Conservation (phyloP, 2,888 invertebrate genomes). For the Falcaria lacertinaria region DNA sequence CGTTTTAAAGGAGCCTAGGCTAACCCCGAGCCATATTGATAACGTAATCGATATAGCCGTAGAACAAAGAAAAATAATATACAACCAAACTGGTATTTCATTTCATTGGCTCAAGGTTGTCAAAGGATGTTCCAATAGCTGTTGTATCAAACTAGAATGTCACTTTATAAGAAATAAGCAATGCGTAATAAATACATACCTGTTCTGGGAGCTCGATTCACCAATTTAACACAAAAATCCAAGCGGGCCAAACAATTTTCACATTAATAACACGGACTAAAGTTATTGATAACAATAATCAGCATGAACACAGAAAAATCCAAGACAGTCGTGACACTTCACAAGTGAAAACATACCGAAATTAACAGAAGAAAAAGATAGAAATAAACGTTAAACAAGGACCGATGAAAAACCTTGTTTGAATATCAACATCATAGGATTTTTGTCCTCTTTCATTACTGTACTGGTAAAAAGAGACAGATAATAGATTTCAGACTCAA, state of each 20-base stretch:
- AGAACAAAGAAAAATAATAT: slow-evolving; percentile 57
- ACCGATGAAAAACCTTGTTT: slow-evolving; percentile 9
- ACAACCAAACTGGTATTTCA: slow-evolving; percentile 36
- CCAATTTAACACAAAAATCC: slow-evolving; percentile 42
- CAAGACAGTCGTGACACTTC: slow-evolving; percentile 41
- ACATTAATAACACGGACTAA: slow-evolving; percentile 45
- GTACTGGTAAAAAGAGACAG: slow-evolving; percentile 12
- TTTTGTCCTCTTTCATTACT: slow-evolving; percentile 10
- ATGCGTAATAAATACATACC: slow-evolving; percentile 67
- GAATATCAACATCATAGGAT: background rate
- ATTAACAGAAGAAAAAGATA: slow-evolving; percentile 16
- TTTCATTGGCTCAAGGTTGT: slow-evolving; percentile 65
- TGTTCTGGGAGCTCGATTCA: slow-evolving; percentile 28
- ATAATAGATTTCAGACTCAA: no score
- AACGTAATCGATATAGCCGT: background rate
- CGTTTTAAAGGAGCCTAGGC: background rate
- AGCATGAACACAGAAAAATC: slow-evolving; percentile 51
- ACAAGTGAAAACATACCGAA: slow-evolving; percentile 59
- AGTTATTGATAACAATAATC: slow-evolving; percentile 45
- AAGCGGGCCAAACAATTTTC: slow-evolving; percentile 33
- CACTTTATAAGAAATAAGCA: slow-evolving; percentile 46
- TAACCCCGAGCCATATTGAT: background rate
- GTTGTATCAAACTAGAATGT: slow-evolving; percentile 42
- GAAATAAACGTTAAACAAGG: slow-evolving; percentile 25
- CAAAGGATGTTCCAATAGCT: slow-evolving; percentile 47